Conservation (phyloP, 2,797 vertebrate species). For the Rhyacichthys aspro region DNA sequence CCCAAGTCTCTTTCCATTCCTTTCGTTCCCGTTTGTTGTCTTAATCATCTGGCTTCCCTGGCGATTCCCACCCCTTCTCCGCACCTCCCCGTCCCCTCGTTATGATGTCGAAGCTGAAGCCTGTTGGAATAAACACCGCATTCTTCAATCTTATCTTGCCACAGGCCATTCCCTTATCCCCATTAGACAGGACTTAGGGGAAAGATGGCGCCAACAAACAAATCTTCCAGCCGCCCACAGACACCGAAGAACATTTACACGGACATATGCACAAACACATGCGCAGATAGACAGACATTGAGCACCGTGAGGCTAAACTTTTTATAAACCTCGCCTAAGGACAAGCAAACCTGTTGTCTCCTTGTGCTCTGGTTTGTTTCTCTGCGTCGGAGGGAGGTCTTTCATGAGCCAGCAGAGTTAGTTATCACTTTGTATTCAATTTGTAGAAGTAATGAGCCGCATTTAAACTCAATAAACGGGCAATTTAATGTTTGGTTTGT, state of each 20-base stretch:
- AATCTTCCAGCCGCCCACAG: slow-evolving; percentile 60
- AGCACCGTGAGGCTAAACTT: slow-evolving; percentile 38
- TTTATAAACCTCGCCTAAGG: slow-evolving; percentile 28
- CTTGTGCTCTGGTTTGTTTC: slow-evolving; percentile 13
- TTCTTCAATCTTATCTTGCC: slow-evolving; percentile 54
- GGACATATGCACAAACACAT: slow-evolving; percentile 10
- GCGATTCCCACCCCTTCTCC: slow-evolving; percentile 5
- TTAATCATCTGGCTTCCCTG: slow-evolving; percentile 38
- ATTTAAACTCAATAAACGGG: slow-evolving; percentile 35
- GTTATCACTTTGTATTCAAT: slow-evolving; percentile 50
- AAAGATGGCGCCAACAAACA: slow-evolving; percentile 54
- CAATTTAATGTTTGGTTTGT: slow-evolving; percentile 39
- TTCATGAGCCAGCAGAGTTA: slow-evolving; percentile 43
- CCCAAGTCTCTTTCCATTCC: slow-evolving; percentile 11
- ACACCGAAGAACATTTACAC: slow-evolving; percentile 41
- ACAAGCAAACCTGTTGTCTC: slow-evolving; percentile 34
- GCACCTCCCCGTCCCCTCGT: slow-evolving; percentile 16
- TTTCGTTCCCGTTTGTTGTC: slow-evolving; percentile 38
- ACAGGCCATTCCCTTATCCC: slow-evolving; percentile 61
- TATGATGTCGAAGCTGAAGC: slow-evolving; percentile 49
- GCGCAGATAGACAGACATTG: slow-evolving; percentile 9
- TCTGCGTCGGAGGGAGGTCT: no score
- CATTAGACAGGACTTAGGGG: slow-evolving; percentile 63
- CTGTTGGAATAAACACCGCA: slow-evolving; percentile 50
- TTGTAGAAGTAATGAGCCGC: slow-evolving; percentile 42